Conservation (phyloP, 2,797 vertebrate genomes). For the Adelosebastes latens region DNA sequence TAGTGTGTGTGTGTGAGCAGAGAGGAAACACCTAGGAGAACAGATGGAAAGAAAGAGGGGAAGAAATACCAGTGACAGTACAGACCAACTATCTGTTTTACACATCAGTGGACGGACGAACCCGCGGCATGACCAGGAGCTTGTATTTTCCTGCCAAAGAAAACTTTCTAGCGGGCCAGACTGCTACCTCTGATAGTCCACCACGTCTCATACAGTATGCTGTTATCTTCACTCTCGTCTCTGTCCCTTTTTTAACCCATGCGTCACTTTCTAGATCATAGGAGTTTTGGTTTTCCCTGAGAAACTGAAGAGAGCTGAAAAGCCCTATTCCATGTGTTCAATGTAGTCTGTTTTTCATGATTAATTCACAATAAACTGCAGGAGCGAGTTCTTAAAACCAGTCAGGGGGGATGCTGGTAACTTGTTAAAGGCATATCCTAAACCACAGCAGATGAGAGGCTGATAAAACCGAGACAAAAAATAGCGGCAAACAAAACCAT, state of each 20-base stretch:
- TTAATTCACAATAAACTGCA: conserved; percentile 45
- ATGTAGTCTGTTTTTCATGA: background rate
- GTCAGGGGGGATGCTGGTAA: conserved; percentile 5
- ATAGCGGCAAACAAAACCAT: background rate
- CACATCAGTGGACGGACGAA: conserved; percentile 54
- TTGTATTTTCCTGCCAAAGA: conserved; percentile 63
- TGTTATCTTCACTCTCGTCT: conserved; percentile 32
- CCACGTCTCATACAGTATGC: conserved; percentile 20
- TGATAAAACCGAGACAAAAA: background rate
- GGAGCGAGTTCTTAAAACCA: conserved; percentile 38
- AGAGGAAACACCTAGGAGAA: conserved; percentile 20
- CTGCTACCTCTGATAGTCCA: conserved; percentile 40
- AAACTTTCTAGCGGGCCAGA: conserved; percentile 52
- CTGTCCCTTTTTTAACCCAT: background rate
- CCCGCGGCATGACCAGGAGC: conserved; percentile 44
- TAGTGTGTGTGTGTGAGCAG: background rate
- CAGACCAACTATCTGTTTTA: conserved; percentile 67
- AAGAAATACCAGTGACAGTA: conserved; percentile 27
- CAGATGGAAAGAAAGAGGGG: conserved; percentile 41
- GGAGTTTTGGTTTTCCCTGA: conserved; percentile 31
- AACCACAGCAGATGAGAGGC: conserved; percentile 10
- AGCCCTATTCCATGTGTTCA: conserved; percentile 9
- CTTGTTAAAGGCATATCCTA: background rate
- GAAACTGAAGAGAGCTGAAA: conserved; percentile 15
- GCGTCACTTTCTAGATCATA: conserved; percentile 31